Conservation (phyloP, 2,113 vertebrate genomes). For the Halcyon senegalensis region DNA sequence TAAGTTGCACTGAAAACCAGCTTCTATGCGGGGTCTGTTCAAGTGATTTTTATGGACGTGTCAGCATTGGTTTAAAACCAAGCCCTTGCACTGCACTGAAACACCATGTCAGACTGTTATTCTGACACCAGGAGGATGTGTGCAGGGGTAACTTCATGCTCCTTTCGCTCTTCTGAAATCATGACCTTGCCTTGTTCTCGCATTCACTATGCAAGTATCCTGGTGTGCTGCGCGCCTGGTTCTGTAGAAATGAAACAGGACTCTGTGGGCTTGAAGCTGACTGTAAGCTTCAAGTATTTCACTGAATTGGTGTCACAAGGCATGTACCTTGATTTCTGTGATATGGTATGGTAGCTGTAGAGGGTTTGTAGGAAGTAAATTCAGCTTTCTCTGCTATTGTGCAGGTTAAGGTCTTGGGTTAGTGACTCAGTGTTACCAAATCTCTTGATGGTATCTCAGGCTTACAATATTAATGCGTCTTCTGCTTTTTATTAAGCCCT, state of each 20-base stretch:
- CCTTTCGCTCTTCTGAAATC: background rate
- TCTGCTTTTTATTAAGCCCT: background rate
- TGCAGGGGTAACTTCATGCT: background rate
- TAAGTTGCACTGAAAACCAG: background rate
- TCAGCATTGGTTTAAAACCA: background rate
- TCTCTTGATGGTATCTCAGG: background rate
- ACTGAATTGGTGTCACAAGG: background rate
- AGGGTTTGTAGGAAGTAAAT: background rate
- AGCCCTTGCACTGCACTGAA: background rate
- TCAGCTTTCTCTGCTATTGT: background rate
- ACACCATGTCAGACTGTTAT: background rate
- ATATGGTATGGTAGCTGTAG: background rate
- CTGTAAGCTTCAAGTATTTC: background rate
- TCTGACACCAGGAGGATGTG: background rate
- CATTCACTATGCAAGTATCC: background rate
- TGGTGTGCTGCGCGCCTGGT: background rate
- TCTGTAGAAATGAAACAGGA: background rate
- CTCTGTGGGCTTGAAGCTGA: background rate
- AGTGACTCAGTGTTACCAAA: conserved; percentile 13
- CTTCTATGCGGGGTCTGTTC: background rate
- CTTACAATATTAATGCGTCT: background rate
- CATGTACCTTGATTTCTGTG: background rate
- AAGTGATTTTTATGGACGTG: background rate
- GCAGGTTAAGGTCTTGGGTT: background rate
- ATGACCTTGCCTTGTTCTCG: background rate